Conservation (phyloP, 2,113 vertebrate genomes). For the Pitta sordida region DNA sequence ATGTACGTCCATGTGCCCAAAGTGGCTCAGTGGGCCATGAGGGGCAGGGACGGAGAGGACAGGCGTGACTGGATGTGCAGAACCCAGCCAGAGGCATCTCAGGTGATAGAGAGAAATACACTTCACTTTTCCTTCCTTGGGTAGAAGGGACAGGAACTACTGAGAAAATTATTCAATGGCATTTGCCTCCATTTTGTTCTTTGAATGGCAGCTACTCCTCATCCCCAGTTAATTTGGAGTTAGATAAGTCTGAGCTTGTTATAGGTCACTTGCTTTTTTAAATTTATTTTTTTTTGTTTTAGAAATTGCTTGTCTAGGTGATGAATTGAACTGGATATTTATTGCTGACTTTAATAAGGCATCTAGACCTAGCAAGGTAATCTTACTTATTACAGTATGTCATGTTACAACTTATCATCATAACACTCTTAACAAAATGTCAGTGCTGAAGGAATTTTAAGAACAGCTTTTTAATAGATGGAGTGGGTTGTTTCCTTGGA, state of each 20-base stretch:
- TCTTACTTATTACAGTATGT: conserved; percentile 41
- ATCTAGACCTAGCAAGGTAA: conserved; percentile 21
- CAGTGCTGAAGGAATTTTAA: neutral
- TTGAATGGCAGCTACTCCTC: neutral
- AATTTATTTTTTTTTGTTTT: neutral
- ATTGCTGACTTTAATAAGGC: conserved; percentile 43
- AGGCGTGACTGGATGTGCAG: neutral
- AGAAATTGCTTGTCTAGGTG: conserved; percentile 41
- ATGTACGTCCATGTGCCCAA: rapidly evolving
- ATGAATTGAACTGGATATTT: conserved; percentile 46
- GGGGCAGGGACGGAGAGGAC: neutral
- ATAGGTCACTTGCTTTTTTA: neutral
- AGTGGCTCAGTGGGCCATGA: neutral
- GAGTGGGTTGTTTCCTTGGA: neutral
- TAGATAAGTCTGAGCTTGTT: neutral
- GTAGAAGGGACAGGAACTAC: neutral
- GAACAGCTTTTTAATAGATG: conserved; percentile 4
- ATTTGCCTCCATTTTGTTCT: neutral
- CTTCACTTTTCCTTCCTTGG: neutral
- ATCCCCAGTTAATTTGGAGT: neutral
- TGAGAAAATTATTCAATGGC: neutral
- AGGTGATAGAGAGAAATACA: neutral
- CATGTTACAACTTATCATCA: conserved; percentile 42
- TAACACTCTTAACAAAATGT: conserved; percentile 19
- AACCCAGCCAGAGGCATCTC: neutral